These are phyloP conservation scores for Akabosia matsudoensis DNA, from an alignment of 1,140 invertebrate species.

Conservation along the genomic window DNA sequence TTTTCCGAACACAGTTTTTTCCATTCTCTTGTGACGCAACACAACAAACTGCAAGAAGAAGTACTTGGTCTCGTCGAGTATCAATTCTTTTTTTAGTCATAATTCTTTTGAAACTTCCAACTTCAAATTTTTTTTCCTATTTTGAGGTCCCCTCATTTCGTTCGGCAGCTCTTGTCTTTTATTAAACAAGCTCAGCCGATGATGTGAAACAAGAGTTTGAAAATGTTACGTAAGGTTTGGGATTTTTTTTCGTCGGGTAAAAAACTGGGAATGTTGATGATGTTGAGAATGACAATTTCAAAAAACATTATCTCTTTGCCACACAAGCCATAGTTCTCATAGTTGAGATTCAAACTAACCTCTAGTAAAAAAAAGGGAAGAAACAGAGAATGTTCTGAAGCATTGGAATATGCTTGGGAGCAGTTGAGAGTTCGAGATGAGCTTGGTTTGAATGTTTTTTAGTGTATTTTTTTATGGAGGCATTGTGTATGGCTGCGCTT, in stretches of 20 bases:
- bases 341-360: no score
- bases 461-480: neutral
- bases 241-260: neutral
- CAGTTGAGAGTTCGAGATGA: neutral
- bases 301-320: no score
- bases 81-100: neutral
- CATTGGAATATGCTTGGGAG: no score
- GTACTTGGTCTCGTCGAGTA: neutral
- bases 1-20: neutral
- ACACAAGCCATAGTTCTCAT: no score
- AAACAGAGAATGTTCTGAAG: no score
- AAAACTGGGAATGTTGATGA: neutral
- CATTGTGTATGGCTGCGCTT: neutral
- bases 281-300: neutral
- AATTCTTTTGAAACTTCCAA: neutral
- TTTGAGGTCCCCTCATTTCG: neutral
- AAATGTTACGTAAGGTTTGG: neutral
- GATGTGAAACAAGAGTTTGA: neutral
- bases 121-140: neutral
- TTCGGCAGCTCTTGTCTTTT: neutral
- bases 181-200: neutral
- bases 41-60: neutral
- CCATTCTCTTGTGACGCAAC: neutral
- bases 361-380: no score
- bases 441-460: neutral